Base-by-base conservation (phyloP, 2,113 vertebrate species). In the Aptenodytes patagonicus region DNA sequence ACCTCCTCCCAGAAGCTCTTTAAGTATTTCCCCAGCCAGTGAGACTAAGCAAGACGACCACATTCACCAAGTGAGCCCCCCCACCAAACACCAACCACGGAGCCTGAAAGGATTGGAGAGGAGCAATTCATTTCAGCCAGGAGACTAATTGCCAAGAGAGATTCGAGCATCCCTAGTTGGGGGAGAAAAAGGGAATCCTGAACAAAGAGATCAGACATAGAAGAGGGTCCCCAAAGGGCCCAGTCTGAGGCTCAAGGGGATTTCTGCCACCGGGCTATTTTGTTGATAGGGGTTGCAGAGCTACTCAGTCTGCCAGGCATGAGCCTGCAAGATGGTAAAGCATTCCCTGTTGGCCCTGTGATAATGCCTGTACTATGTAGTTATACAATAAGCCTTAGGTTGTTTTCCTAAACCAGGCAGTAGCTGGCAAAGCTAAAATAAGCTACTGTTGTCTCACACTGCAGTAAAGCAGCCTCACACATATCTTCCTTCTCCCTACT, bases 321-420 rank as follows among this genome's bases (percentile, higher is more conserved):
- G 49, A 95, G 77, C 69, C 77, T 89, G 57, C 65, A 92, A 91
- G 81, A 82, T 46, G 22, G 78, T 42, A 66, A 91, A 89, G 55
- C 78, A 58, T 40, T 84, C 89, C 75, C 93, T 73, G 21, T 77
- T 87, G 94, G 90, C 81, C 34, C 68, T 70, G 65, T 26, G 58
- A 91, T 91, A 91, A 92, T 87, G 70, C 69, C 91, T 91, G 60
- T 71, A 89, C 38, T 92, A 89, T 80, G 66, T 85, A 84, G 91
- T 80, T 93, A 87, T 85, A 97, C 93, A 96, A 80, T 72, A 58
- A 94, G 62, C 89, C 91, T 94, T 75, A 70, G 62, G 91, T 96
- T 95, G 69, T 94, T 97, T 93, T 90, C 75, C 66, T 83, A 95
- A 87, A 91, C 36, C 44, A 93, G 82, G 26, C 44, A 69, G 70